Conservation (phyloP, 2,797 vertebrate genomes). For the Tapirus indicus region DNA sequence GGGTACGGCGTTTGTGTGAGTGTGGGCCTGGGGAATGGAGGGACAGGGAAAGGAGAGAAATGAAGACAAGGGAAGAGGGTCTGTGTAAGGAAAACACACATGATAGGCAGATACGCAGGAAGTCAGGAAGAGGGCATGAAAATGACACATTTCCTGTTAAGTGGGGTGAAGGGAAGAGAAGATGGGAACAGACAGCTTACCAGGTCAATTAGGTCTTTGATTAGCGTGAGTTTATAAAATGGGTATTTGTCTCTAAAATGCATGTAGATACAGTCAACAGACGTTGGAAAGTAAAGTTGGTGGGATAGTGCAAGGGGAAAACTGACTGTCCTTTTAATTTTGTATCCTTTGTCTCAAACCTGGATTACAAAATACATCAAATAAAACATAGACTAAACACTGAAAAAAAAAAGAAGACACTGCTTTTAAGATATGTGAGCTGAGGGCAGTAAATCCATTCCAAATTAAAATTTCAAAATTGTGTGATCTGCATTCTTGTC, state of each 20-base stretch:
- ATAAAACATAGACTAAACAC: slow-evolving; percentile 80
- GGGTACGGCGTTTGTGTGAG: background rate
- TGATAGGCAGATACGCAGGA: slow-evolving; percentile 56
- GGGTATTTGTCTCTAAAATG: slow-evolving; percentile 15
- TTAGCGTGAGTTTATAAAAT: background rate
- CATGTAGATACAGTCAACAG: background rate
- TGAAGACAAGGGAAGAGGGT: background rate
- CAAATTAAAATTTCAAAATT: slow-evolving; percentile 83
- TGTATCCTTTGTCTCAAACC: slow-evolving; percentile 70
- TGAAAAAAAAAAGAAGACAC: slow-evolving; percentile 69
- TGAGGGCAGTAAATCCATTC: slow-evolving; percentile 83
- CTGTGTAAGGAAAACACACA: background rate
- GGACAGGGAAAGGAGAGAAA: background rate
- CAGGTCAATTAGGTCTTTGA: background rate
- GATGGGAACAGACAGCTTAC: slow-evolving; percentile 52
- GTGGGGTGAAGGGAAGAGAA: background rate
- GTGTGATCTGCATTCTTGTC: slow-evolving; percentile 87
- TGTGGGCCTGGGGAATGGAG: background rate
- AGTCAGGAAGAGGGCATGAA: slow-evolving; percentile 25
- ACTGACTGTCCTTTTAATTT: slow-evolving; percentile 55
- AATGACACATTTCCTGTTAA: background rate
- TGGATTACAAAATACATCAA: slow-evolving; percentile 73
- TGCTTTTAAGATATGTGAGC: slow-evolving; percentile 73
- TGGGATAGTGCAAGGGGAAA: background rate
- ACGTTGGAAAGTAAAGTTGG: background rate